phyloP scores from a whole-genome alignment of 2,113 vertebrate genomes.

The Urocitellus parryii region DNA sequence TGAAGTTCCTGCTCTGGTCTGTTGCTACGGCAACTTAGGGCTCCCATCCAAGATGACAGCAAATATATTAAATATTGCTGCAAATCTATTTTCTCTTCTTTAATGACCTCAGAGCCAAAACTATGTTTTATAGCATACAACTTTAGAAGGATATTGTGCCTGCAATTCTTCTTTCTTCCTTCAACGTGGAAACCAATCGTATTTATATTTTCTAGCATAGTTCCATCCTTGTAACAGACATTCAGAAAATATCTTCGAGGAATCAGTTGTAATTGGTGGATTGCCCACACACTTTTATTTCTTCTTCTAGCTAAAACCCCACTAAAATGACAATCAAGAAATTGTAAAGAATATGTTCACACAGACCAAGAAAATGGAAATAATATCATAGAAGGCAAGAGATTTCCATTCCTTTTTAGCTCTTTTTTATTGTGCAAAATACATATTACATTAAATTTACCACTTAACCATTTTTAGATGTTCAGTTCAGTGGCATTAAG shows the following conservation, averaged over 20 bases:
- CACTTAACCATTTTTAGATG: not conserved
- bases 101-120: slow-evolving; percentile 58
- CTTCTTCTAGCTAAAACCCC: slow-evolving; percentile 22
- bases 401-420: not conserved
- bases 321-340: not conserved
- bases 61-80: slow-evolving; percentile 67
- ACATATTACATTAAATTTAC: slow-evolving; percentile 12
- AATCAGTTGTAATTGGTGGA: not conserved
- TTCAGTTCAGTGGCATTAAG: not conserved
- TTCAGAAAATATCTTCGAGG: not conserved
- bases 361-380: not conserved
- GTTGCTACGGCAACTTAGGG: slow-evolving; percentile 71
- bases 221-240: not conserved
- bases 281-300: not conserved
- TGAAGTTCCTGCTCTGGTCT: slow-evolving; percentile 60
- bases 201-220: not conserved
- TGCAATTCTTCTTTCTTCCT: not conserved
- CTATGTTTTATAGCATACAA: not conserved
- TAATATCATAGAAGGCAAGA: not conserved
- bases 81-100: slow-evolving; percentile 65
- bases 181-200: slow-evolving; percentile 1
- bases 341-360: not conserved
- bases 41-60: slow-evolving; percentile 64
- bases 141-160: not conserved
- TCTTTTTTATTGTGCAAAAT: slow-evolving; percentile 42